Percentiles rank a stretch among this genome's conserved stretches.
phyloP scores from a whole-genome alignment of 2,113 vertebrate species.

The Gasterosteus nipponicus region DNA sequence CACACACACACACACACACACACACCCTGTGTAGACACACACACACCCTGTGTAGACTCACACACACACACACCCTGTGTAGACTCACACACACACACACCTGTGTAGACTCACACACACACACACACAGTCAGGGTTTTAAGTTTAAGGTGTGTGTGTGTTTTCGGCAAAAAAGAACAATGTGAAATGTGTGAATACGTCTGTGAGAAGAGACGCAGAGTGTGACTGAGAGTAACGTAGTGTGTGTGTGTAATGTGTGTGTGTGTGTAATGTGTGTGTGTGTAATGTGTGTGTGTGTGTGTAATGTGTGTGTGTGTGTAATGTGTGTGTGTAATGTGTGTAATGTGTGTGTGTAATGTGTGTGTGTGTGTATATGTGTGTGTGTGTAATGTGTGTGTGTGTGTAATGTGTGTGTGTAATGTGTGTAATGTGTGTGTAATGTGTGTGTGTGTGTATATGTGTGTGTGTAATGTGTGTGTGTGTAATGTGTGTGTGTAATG shows the following conservation, averaged over 20 bases:
- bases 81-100: too few relatives aligned
- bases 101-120: too few relatives aligned
- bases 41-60: too few relatives aligned
- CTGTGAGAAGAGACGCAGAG: slow-evolving; percentile 60
- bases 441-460: slow-evolving; percentile 21
- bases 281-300: slow-evolving; percentile 7
- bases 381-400: slow-evolving; percentile 20
- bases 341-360: slow-evolving; percentile 5
- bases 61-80: too few relatives aligned
- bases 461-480: slow-evolving; percentile 23
- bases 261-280: slow-evolving; percentile 28
- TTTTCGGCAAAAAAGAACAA: slow-evolving; percentile 48
- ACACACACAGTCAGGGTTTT: neutral
- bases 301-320: slow-evolving; percentile 30
- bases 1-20: too few relatives aligned
- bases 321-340: too few relatives aligned
- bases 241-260: slow-evolving; percentile 19
- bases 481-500: slow-evolving; percentile 9
- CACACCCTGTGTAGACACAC: neutral
- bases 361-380: slow-evolving; percentile 28
- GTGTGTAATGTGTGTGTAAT: too few relatives aligned
- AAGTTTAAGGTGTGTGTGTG: neutral
- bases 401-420: slow-evolving; percentile 16
- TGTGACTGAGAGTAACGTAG: slow-evolving; percentile 36
- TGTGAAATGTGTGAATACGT: slow-evolving; percentile 66